These are phyloP conservation scores for Hydrozoanthus gracilis DNA, from an alignment of 92 coral and sea anemone species.

Conservation along the genomic window DNA sequence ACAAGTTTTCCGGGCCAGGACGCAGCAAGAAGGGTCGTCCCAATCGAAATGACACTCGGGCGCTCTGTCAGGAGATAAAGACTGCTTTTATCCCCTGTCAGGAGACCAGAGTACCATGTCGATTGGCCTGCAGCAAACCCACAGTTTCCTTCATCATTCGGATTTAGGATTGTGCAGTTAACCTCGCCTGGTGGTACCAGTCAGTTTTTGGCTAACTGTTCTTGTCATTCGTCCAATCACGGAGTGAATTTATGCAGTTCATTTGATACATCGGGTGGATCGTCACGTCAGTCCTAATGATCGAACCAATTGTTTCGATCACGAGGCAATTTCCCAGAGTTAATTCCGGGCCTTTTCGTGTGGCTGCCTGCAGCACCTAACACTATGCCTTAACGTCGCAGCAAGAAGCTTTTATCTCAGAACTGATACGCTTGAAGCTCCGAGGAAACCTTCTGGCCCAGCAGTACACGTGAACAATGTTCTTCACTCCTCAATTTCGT, in stretches of 20 bases:
- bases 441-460: not conserved
- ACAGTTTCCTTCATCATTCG: too few relatives aligned
- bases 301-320: not conserved
- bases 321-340: not conserved
- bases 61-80: too few relatives aligned
- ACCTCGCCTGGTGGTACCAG: too few relatives aligned
- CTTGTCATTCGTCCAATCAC: not conserved
- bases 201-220: too few relatives aligned
- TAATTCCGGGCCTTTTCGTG: not conserved
- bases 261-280: not conserved
- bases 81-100: too few relatives aligned
- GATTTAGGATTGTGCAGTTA: too few relatives aligned
- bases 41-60: too few relatives aligned
- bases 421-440: not conserved
- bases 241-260: not conserved
- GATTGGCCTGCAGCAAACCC: too few relatives aligned
- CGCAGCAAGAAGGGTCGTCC: too few relatives aligned
- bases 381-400: slow-evolving; percentile 3
- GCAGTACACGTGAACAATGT: not conserved
- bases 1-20: too few relatives aligned
- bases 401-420: not conserved
- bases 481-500: not conserved
- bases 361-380: not conserved
- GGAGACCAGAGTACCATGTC: too few relatives aligned
- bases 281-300: not conserved